Evolutionary conservation across 2,797 vertebrate species (phyloP).

Genomic region (Rhadinocentrus ornatus): DNA sequence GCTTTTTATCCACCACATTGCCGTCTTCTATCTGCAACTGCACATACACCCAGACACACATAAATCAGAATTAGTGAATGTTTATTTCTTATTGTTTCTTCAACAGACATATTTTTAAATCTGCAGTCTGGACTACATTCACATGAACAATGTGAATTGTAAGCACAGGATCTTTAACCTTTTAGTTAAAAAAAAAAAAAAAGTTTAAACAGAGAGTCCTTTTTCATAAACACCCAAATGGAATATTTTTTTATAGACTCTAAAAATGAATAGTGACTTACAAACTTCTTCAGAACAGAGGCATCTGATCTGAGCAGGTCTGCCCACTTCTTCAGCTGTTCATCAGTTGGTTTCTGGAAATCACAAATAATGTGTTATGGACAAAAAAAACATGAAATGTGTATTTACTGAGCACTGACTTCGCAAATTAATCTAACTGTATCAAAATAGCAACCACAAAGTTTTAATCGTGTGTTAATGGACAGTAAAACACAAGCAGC

Average conservation of each 20-base stretch:
- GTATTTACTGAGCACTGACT: neutral
- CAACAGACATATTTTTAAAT: too few relatives aligned
- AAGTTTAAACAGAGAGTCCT: too few relatives aligned
- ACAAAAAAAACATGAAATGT: neutral
- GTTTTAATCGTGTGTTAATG: neutral
- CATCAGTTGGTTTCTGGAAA: constrained; percentile 51
- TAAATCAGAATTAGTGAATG: neutral
- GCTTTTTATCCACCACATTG: constrained; percentile 76
- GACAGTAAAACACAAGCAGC: neutral
- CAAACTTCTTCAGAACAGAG: constrained; percentile 60
- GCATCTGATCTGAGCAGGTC: constrained; percentile 49
- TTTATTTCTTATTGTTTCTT: neutral
- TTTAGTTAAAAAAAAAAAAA: too few relatives aligned
- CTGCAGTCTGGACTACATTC: neutral
- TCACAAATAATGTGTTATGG: neutral
- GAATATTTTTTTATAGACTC: neutral
- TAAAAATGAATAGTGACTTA: constrained; percentile 51
- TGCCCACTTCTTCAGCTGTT: constrained; percentile 68
- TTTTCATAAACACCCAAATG: too few relatives aligned
- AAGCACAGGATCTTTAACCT: neutral
- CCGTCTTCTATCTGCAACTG: constrained; percentile 45
- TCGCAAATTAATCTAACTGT: neutral
- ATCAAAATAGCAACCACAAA: neutral
- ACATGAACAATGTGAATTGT: neutral
- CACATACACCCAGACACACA: constrained; percentile 8